Evolutionary conservation across 2,888 invertebrate species (phyloP).

Genomic region (Cybosia mesomella): DNA sequence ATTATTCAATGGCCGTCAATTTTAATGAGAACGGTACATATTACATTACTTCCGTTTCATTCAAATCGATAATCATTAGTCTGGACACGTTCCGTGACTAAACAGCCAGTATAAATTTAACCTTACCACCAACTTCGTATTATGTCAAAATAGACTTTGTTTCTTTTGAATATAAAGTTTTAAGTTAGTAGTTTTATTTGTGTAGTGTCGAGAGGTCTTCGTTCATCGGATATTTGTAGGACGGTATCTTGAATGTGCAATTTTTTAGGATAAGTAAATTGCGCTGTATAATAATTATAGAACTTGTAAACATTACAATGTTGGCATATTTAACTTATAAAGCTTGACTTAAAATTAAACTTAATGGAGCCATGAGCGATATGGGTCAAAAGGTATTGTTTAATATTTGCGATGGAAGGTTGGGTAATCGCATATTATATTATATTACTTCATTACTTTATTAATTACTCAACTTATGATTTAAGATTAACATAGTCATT

Average conservation of each 20-base stretch:
- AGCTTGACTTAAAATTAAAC: conserved; percentile 33
- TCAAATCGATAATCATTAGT: conserved; percentile 56
- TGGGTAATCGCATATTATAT: conserved; percentile 14
- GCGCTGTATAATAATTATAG: conserved; percentile 54
- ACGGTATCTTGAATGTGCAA: conserved; percentile 52
- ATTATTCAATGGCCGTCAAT: conserved; percentile 16
- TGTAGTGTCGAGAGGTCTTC: conserved; percentile 20
- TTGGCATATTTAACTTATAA: conserved; percentile 34
- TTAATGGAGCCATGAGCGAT: conserved; percentile 16
- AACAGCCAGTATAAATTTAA: conserved; percentile 19
- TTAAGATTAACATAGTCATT: no score
- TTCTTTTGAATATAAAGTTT: background rate
- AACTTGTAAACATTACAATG: conserved; percentile 45
- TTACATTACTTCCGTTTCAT: conserved; percentile 34
- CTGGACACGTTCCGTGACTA: conserved; percentile 48
- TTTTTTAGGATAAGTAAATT: conserved; percentile 52
- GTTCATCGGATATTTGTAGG: conserved; percentile 26
- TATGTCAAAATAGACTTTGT: conserved; percentile 17
- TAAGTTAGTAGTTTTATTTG: background rate
- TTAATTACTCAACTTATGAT: no score
- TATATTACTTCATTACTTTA: no score
- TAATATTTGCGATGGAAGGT: conserved; percentile 12
- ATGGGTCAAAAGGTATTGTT: conserved; percentile 15
- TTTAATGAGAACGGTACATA: conserved; percentile 25
- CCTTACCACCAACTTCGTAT: conserved; percentile 20